Base-by-base conservation (phyloP, 2,797 vertebrate species). In the Cyclopterus lumpus region DNA sequence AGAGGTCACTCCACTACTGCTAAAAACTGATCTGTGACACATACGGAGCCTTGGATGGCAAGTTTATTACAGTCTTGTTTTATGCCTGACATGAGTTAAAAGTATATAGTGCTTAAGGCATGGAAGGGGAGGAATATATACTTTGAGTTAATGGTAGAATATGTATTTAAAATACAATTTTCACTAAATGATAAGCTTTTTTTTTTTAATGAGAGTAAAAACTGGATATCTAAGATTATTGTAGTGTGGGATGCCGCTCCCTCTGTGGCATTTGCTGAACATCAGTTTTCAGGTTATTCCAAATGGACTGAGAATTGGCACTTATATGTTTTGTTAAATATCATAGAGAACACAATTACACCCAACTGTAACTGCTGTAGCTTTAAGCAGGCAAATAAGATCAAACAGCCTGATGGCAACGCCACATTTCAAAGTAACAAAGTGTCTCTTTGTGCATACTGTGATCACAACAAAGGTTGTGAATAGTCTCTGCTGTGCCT, bases 281-380 rank as follows among this genome's bases (percentile, higher is more conserved):
- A 42, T 60, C 57, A 0, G 22, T 18, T 32, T 71, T 30, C n/a
- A 44, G 55, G 32, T 71, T 62, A 42, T 82, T 79, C 49, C 61
- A 85, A 78, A 77, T 44, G 16, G 77, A 60, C 18, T 57, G 49
- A 46, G 26, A 80, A 74, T 74, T 83, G 71, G 71, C 71, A 81
- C 58, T 69, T 32, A 11, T 2, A 0, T 75, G 49, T 76, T 55
- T 65, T 79, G 63, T 82, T 75, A 58, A 71, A 71, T 70, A 40
- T 65, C 64, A 34, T n/a, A 26, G 22, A 61, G 51, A 84, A 60
- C 49, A 78, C 70, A 74, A 60, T 51, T 16, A 64, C 70, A 79
- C 51, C 53, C 57, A 30, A 67, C 55, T 67, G 51, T 68, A 83
- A 53, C 28, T 75, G 46, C 67, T 49, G n/a, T 36, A 42, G 54